A percentile compares a stretch with the other conserved stretches of the same genome.
These are phyloP conservation scores for Meloidogyne exigua DNA, from an alignment of 1,140 invertebrate genomes.

Conservation along the genomic window DNA sequence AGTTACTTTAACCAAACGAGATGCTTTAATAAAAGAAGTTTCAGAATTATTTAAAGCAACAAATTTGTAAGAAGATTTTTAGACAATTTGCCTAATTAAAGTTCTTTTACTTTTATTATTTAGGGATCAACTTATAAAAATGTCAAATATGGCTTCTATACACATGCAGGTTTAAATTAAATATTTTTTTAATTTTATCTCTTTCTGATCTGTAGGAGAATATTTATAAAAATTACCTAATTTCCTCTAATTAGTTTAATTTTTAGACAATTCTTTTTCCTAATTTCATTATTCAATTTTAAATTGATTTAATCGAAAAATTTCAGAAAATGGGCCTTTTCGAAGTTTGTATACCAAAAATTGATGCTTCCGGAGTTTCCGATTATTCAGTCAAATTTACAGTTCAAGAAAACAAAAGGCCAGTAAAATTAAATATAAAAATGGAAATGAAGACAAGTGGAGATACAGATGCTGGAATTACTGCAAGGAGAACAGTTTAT, in stretches of 20 bases:
- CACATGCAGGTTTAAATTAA: constrained; percentile 50
- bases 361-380: constrained; percentile 41
- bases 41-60: constrained; percentile 51
- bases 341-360: constrained; percentile 49
- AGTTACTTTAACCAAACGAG: constrained; percentile 48
- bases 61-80: constrained; percentile 11
- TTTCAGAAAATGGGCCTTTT: constrained; percentile 59
- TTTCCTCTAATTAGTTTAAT: too few species aligned
- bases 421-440: constrained; percentile 49
- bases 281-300: too few species aligned
- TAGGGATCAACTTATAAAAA: constrained; percentile 53
- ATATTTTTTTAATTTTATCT: not conserved
- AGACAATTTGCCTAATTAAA: not conserved
- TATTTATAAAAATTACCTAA: too few species aligned
- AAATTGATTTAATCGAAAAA: not conserved
- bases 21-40: constrained; percentile 55
- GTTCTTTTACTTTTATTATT: not conserved
- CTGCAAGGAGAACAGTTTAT: constrained; percentile 41
- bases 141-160: constrained; percentile 49
- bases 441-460: constrained; percentile 54
- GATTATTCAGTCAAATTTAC: constrained; percentile 8
- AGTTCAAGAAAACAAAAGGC: constrained; percentile 13
- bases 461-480: constrained; percentile 54
- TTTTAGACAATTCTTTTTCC: too few species aligned
- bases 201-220: too few species aligned